A percentile compares a stretch with the other conserved stretches of the same genome.
Conservation (phyloP, 2,113 vertebrate genomes). For the Melanotaenia duboulayi region DNA sequence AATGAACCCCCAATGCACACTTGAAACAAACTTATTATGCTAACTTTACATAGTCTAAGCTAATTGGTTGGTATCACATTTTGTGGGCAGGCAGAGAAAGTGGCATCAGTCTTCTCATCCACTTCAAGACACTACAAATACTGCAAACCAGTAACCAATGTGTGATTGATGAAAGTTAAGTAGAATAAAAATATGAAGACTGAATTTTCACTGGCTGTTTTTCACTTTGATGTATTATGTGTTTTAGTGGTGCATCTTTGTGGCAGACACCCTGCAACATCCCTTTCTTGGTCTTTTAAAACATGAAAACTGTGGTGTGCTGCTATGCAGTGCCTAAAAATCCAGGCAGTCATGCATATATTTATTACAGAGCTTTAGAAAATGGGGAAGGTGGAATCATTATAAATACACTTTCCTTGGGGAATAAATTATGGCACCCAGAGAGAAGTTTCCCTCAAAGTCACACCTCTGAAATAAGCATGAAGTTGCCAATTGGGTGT, state of each 20-base stretch:
- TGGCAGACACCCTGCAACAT: neutral
- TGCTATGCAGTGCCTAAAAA: slow-evolving; percentile 34
- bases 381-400: slow-evolving; percentile 50
- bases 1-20: no score
- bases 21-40: neutral
- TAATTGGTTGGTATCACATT: neutral
- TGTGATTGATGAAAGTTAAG: neutral
- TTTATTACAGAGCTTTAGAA: slow-evolving; percentile 42
- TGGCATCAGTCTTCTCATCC: neutral
- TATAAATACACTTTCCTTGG: slow-evolving; percentile 55
- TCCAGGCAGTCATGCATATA: slow-evolving; percentile 53
- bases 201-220: neutral
- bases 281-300: slow-evolving; percentile 33
- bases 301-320: slow-evolving; percentile 20
- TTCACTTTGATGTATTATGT: neutral
- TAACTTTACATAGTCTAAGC: neutral
- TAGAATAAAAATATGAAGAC: neutral
- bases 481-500: slow-evolving; percentile 23
- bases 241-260: neutral
- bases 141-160: neutral
- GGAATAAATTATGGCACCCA: slow-evolving; percentile 68
- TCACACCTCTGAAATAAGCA: slow-evolving; percentile 52
- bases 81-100: neutral
- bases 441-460: slow-evolving; percentile 39
- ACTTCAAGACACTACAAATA: no score